phyloP scores from a whole-genome alignment of 1,140 invertebrate species.

The Galleria mellonella region DNA sequence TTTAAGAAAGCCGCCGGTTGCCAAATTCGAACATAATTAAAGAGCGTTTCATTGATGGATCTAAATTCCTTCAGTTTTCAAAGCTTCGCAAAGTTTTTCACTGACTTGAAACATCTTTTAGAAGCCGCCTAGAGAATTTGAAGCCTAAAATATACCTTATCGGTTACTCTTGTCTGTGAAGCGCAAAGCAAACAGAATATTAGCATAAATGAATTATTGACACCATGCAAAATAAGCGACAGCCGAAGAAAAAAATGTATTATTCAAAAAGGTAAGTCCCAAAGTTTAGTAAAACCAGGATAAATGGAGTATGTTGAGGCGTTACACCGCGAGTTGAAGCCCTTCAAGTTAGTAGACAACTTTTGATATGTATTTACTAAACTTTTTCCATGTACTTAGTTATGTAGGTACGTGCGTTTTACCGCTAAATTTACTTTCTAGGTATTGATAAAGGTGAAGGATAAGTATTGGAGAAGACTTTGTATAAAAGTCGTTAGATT shows the following conservation, averaged over 20 bases:
- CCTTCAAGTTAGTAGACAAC: constrained; percentile 4
- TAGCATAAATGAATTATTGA: constrained; percentile 32
- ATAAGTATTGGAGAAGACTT: too few species aligned
- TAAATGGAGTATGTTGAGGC: constrained; percentile 11
- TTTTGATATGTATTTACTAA: constrained; percentile 2
- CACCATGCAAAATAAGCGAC: constrained; percentile 17
- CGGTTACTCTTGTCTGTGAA: neutral
- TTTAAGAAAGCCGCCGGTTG: too few species aligned
- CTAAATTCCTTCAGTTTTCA: too few species aligned
- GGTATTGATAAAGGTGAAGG: too few species aligned
- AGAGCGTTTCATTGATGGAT: too few species aligned
- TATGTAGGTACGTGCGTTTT: neutral
- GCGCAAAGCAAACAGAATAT: constrained; percentile 10
- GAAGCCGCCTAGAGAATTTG: too few species aligned
- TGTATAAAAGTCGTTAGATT: too few species aligned
- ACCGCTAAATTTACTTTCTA: too few species aligned
- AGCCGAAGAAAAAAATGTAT: constrained; percentile 19
- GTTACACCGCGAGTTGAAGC: constrained; percentile 7
- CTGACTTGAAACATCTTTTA: too few species aligned
- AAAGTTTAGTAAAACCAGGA: constrained; percentile 9
- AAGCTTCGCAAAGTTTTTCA: too few species aligned
- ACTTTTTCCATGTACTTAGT: constrained; percentile 3
- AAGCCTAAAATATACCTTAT: too few species aligned
- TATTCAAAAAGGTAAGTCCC: constrained; percentile 23
- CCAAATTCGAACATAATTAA: too few species aligned